These are phyloP conservation scores for Cardiocondyla obscurior DNA, from an alignment of 1,140 invertebrate genomes.

Conservation along the genomic window DNA sequence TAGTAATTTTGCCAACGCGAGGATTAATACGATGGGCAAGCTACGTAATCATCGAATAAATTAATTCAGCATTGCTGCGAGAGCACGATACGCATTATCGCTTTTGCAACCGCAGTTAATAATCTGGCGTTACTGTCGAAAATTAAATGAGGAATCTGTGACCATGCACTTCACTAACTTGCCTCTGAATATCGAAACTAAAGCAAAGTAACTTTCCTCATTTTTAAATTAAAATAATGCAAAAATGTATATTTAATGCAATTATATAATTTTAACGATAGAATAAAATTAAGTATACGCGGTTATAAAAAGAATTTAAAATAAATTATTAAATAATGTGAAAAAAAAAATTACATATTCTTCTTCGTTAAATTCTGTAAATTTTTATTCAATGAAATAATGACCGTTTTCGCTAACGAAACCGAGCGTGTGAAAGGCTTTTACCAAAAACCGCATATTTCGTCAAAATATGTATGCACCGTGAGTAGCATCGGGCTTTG, in stretches of 20 bases:
- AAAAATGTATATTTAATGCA: no score
- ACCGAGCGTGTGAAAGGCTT: neutral
- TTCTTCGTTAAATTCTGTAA: neutral
- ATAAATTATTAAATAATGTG: neutral
- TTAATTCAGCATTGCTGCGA: constrained; percentile 58
- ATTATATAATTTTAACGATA: neutral
- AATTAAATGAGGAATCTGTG: constrained; percentile 43
- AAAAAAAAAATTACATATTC: neutral
- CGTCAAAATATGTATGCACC: neutral
- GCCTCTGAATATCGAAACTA: neutral
- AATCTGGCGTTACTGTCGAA: constrained; percentile 42
- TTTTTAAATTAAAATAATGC: neutral
- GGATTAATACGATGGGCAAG: constrained; percentile 28
- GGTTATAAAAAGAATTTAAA: neutral
- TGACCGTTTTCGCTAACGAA: neutral
- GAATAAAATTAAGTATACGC: neutral
- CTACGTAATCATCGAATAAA: constrained; percentile 60
- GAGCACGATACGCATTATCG: constrained; percentile 34
- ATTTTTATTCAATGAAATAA: neutral
- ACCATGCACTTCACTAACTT: neutral
- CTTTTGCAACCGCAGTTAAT: constrained; percentile 47
- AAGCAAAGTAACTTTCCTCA: neutral
- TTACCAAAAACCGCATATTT: neutral
- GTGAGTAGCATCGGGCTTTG: neutral
- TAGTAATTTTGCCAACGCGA: constrained; percentile 53